Evolutionary conservation across 2,113 vertebrate genomes (phyloP).

Genomic region (Campylomormyrus numenius): DNA sequence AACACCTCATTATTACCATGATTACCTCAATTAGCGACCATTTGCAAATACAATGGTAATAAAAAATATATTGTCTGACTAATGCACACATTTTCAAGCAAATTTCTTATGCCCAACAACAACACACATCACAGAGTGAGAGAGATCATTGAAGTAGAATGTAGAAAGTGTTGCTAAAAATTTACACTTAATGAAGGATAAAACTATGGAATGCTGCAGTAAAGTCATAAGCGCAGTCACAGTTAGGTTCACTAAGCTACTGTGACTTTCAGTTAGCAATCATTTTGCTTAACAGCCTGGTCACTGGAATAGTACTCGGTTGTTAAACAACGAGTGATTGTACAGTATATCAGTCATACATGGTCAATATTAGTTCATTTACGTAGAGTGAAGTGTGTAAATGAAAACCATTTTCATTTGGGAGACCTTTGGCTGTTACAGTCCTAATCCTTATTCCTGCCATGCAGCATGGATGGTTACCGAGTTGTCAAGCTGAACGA

Average conservation of each 20-base stretch:
- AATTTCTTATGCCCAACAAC: not conserved
- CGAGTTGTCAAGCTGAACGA: conserved; percentile 94
- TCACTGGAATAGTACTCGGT: not conserved
- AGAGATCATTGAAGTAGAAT: not conserved
- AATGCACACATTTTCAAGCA: not conserved
- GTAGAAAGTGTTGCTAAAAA: not conserved
- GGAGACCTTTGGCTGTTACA: conserved; percentile 15
- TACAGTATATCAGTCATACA: not conserved
- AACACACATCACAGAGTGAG: not conserved
- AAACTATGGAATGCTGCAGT: not conserved
- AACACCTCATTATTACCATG: no score
- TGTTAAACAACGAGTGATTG: not conserved
- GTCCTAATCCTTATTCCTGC: conserved; percentile 27
- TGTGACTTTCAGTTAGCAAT: not conserved
- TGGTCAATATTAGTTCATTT: not conserved
- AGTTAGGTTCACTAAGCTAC: not conserved
- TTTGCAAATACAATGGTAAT: not conserved
- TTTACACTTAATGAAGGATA: not conserved
- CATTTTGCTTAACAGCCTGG: not conserved
- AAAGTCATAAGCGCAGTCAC: not conserved
- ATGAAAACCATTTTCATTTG: not conserved
- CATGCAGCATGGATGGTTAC: conserved; percentile 92
- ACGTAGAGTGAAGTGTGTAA: not conserved
- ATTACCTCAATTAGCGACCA: not conserved
- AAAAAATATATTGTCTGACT: not conserved